These are phyloP conservation scores for Octopus bimaculoides DNA, from an alignment of 1,140 invertebrate species.

Conservation along the genomic window DNA sequence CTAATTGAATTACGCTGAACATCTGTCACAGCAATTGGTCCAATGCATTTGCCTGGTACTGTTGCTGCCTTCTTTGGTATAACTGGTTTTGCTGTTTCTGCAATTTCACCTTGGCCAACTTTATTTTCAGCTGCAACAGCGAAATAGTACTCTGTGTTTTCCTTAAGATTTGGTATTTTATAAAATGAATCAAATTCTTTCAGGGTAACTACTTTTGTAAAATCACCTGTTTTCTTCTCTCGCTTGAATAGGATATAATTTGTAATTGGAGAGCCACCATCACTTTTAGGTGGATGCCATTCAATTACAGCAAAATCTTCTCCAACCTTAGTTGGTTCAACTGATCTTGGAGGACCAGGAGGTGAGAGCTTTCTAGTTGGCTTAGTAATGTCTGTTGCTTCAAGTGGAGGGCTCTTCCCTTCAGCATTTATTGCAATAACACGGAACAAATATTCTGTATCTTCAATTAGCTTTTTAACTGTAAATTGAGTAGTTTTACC, in stretches of 20 bases:
- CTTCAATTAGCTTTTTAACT: slow-evolving; percentile 60
- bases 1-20: slow-evolving; percentile 69
- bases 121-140: slow-evolving; percentile 94
- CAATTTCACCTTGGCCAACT: slow-evolving; percentile 87
- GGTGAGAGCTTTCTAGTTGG: slow-evolving; percentile 69
- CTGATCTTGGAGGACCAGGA: slow-evolving; percentile 86
- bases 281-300: slow-evolving; percentile 84
- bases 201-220: slow-evolving; percentile 30
- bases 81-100: slow-evolving; percentile 65
- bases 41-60: slow-evolving; percentile 24
- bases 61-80: slow-evolving; percentile 61
- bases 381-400: slow-evolving; percentile 58
- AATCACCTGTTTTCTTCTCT: slow-evolving; percentile 34
- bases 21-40: slow-evolving; percentile 64
- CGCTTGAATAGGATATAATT: slow-evolving; percentile 75
- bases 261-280: slow-evolving; percentile 93
- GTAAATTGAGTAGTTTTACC: slow-evolving; percentile 57
- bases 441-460: slow-evolving; percentile 90
- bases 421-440: slow-evolving; percentile 97
- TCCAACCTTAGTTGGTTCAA: slow-evolving; percentile 87
- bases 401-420: slow-evolving; percentile 86
- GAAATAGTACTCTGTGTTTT: slow-evolving; percentile 95
- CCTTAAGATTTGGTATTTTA: slow-evolving; percentile 72
- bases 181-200: slow-evolving; percentile 57
- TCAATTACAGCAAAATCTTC: slow-evolving; percentile 89